A percentile compares a stretch with the other conserved stretches of the same genome.
These are phyloP conservation scores for Myotis lucifugus DNA, from an alignment of 2,113 vertebrate species.

Conservation along the genomic window DNA sequence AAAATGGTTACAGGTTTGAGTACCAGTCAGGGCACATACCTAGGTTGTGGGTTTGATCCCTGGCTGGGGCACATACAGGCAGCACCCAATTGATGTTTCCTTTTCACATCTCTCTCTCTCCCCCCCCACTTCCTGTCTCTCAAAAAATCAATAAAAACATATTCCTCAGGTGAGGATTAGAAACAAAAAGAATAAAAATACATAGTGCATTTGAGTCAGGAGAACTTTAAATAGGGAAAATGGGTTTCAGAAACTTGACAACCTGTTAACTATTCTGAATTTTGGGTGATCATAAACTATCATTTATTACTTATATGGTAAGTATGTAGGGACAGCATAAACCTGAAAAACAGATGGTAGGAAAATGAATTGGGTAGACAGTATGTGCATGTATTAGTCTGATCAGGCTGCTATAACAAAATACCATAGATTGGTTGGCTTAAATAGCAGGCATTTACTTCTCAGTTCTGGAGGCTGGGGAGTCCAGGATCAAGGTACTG, in stretches of 20 bases:
- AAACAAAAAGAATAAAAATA: too few relatives aligned
- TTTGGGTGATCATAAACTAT: conserved; percentile 14
- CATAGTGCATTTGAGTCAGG: background rate
- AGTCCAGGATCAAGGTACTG: background rate
- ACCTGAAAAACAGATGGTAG: background rate
- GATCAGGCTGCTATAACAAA: background rate
- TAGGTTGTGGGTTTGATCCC: too few relatives aligned
- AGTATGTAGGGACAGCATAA: background rate
- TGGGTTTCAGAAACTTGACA: conserved; percentile 24
- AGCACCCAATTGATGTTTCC: too few relatives aligned
- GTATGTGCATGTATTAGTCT: background rate
- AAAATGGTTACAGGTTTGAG: too few relatives aligned
- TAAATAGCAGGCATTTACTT: background rate
- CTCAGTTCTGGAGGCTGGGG: background rate
- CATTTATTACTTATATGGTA: background rate
- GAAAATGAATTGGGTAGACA: background rate
- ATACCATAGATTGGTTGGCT: background rate
- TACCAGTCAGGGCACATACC: too few relatives aligned
- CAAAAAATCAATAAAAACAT: too few relatives aligned
- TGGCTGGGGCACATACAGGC: too few relatives aligned
- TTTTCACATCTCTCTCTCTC: too few relatives aligned
- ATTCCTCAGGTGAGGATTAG: too few relatives aligned
- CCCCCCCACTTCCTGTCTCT: too few relatives aligned
- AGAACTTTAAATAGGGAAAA: conserved; percentile 48
- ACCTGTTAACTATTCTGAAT: conserved; percentile 4